Base-by-base conservation (phyloP, 2,888 invertebrate species). In the Scaptomyza parva region DNA sequence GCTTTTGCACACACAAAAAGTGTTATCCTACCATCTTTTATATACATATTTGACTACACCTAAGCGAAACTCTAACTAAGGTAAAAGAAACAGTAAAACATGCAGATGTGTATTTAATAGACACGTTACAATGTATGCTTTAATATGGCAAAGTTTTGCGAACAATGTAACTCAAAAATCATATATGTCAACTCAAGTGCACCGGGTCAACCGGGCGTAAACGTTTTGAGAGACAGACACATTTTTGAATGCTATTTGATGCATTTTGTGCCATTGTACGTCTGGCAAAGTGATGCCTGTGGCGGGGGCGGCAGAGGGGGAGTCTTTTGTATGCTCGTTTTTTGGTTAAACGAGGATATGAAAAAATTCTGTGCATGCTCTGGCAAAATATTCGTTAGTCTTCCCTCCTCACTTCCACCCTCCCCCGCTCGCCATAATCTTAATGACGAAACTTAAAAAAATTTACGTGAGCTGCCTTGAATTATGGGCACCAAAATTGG, bases 391-490 rank as follows among this genome's bases (percentile, higher is more conserved):
- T 85, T 78, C 78, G 85, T 81, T 87, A 81, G 85, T 78, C 87
- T 64, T 61, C 14, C 30, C 7, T 7, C 26, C 26, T 61, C 14
- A 11, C 7, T 7, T 7, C 26, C 26, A 4, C 26, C 33, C 20
- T 8, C 47, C 78, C n/a, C 26, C 26, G 1, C 26, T n/a, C 20
- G 2, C 47, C 78, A 81, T 87, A 82, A 82, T 82, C 82, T 86
- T 82, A 82, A 82, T 82, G 82, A 85, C 86, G 82, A 87, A 82
- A 82, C 82, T 82, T 82, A 85, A 87, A 77, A 81, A 82, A 82
- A 85, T 82, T 81, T 87, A 82, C 82, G 82, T 82, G 82, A 82
- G 82, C 70, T 82, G 82, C 86, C 59, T 82, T 81, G 87, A 78
- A 68, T 82, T 76, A 79, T 79, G 70, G 48, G 2, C 20, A 6